Evolutionary conservation across 2,797 vertebrate species (phyloP), one percentile per base, ranked within the genome.

Genomic region (Phylloscopus collybita): DNA sequence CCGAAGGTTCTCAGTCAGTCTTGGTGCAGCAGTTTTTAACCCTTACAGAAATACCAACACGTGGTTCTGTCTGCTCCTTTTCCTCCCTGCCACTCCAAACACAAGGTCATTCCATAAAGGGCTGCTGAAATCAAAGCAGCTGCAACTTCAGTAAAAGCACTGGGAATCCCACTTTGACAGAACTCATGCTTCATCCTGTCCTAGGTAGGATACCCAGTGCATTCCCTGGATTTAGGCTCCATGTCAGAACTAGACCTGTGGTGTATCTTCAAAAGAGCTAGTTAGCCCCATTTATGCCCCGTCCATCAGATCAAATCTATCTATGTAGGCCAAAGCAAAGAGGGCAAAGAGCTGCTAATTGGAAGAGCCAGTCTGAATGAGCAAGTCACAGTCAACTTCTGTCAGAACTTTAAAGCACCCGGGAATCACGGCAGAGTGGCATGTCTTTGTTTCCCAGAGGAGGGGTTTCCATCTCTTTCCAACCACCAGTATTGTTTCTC

Each of bases 281-380:
- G 72, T 96, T 93, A 93, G 84, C 91, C 69, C 86, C 90, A 72
- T 92, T 96, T 87, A 61, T 90, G 45, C 67, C 90, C 81, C 20
- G 8, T 61, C 94, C 88, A 96, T 97, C 94, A 96, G 93, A 90
- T 95, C 91, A 80, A 26, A 89, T 95, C 78, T 62, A 75, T 95
- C 83, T 54, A 13, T 60, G 47, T 47, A 91, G 88, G 92, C 91
- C 92, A 92, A 57, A 82, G 78, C 61, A 67, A 53, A 42, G 64
- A 71, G 67, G 93, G 86, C 88, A 95, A 94, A 78, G n/a, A 93
- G 91, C 84, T 87, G 57, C 93, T 96, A 94, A 96, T 93, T 96
- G 93, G 93, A 83, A 53, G 86, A 71, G 74, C 93, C 79, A 71
- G 79, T 95, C 64, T 76, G 86, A 95, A 80, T 32, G 61, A 93